A percentile compares a stretch with the other conserved stretches of the same genome.
These are phyloP conservation scores for Halisarca cf. caerulea DNA, from an alignment of 37 sponge, comb jelly and placozoan genomes.

Conservation along the genomic window DNA sequence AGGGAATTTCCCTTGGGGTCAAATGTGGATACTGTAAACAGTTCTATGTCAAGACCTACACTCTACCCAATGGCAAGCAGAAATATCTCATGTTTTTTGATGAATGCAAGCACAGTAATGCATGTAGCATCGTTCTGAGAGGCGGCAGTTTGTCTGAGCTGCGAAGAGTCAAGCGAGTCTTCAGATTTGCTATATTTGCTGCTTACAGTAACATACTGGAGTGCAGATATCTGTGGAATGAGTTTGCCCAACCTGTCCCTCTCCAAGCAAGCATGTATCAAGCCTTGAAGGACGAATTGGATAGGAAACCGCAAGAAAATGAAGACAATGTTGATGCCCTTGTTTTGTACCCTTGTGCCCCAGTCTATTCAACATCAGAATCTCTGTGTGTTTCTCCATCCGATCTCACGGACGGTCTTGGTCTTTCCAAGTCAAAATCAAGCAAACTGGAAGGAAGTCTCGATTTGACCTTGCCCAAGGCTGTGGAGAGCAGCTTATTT, in stretches of 20 bases:
- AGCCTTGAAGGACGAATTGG: no score
- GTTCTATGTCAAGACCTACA: slow-evolving; percentile 73
- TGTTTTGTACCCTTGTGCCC: neutral
- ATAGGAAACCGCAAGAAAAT: no score
- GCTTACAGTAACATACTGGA: slow-evolving; percentile 82
- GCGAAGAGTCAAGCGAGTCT: slow-evolving; percentile 83
- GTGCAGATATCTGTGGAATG: slow-evolving; percentile 65
- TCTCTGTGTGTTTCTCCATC: no score
- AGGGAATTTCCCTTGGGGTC: slow-evolving; percentile 73
- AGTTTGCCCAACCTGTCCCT: slow-evolving; percentile 56
- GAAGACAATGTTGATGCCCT: no score
- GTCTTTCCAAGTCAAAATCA: no score
- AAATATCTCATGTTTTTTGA: slow-evolving; percentile 95
- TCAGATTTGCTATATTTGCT: slow-evolving; percentile 63
- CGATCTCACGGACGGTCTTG: no score
- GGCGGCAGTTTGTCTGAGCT: slow-evolving; percentile 67
- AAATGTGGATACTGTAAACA: slow-evolving; percentile 84
- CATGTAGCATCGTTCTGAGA: slow-evolving; percentile 80
- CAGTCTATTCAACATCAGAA: neutral
- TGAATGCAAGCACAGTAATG: slow-evolving; percentile 68
- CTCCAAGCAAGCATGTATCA: neutral
- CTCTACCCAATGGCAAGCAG: slow-evolving; percentile 61
- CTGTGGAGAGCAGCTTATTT: no score
- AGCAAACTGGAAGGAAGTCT: no score
- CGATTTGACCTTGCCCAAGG: no score